Evolutionary conservation across 1,140 invertebrate species (phyloP), one percentile per base, ranked within the genome.

Genomic region (Helicoverpa armigera): DNA sequence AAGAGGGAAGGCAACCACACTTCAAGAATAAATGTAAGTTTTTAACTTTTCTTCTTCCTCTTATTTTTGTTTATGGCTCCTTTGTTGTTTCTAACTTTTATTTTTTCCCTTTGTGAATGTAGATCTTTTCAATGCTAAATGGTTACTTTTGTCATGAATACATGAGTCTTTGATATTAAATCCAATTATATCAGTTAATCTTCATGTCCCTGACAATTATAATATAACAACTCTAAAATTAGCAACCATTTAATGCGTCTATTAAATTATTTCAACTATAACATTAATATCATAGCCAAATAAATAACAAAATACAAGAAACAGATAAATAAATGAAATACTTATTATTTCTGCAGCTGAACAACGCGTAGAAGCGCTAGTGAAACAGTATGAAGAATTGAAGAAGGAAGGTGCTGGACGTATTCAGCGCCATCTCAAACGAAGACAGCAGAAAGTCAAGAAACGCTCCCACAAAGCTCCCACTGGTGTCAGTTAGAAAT

Each of bases 11-110:
- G 83, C 96, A 96, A 75, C 97, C 97, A 35, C 94, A 95, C 48
- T 98, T 96, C 86, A 96, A 97, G 75, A 98, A 97, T 88, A 98
- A 98, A 96, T 97, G 98, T 98, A 96, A 96, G 96, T 95, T n/a
- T 51, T 63, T 31, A n/a, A 10, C 29, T 13, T 56, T 7, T 3
- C 14, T 43, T 1, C 1, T 58, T 31, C 1, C 9, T 9, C 2
- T n/a, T n/a, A n/a, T n/a, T n/a, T n/a, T n/a, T n/a, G n/a, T n/a
- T n/a, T n/a, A n/a, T n/a, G n/a, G n/a, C n/a, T n/a, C n/a, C n/a
- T n/a, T n/a, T n/a, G n/a, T n/a, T n/a, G n/a, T n/a, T n/a, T n/a
- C n/a, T 2, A 23, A 23, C 23, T 23, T 23, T 23, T 23, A 23
- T 23, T 23, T 23, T 23, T 23, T 0, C 23, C 23, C 23, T 2